Conservation (phyloP, 2,113 vertebrate species). For the Lanius collurio region DNA sequence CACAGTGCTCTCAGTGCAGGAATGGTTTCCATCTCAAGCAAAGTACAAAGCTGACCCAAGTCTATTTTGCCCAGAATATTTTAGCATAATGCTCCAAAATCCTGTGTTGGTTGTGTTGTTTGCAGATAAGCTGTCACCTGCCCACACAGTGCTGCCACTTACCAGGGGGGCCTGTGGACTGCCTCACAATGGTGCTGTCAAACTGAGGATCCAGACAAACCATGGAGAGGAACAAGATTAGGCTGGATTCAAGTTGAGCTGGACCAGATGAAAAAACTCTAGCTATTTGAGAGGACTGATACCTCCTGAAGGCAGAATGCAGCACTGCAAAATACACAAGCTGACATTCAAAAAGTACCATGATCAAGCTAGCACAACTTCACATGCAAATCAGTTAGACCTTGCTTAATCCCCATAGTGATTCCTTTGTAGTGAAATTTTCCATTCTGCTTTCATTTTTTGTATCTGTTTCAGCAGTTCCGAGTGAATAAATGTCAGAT, state of each 20-base stretch:
- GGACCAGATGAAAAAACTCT: neutral
- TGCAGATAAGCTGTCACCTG: neutral
- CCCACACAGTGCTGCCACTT: neutral
- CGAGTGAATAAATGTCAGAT: neutral
- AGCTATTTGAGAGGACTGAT: neutral
- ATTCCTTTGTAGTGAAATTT: neutral
- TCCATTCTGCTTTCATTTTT: conserved; percentile 5
- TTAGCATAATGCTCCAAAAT: neutral
- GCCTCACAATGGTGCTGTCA: neutral
- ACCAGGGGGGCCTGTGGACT: rapidly evolving
- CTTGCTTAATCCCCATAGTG: neutral
- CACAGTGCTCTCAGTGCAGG: neutral
- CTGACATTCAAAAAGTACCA: neutral
- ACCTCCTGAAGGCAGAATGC: neutral
- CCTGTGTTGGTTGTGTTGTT: neutral
- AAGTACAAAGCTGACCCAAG: neutral
- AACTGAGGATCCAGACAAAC: neutral
- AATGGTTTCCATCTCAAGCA: neutral
- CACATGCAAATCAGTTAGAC: neutral
- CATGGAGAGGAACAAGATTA: neutral
- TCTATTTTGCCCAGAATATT: neutral
- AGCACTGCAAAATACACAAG: neutral
- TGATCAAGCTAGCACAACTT: neutral
- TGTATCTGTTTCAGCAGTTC: conserved; percentile 7
- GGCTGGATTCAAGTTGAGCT: neutral